These are phyloP conservation scores for Lethenteron camtschaticum DNA, from an alignment of 2,113 vertebrate genomes.

Conservation along the genomic window DNA sequence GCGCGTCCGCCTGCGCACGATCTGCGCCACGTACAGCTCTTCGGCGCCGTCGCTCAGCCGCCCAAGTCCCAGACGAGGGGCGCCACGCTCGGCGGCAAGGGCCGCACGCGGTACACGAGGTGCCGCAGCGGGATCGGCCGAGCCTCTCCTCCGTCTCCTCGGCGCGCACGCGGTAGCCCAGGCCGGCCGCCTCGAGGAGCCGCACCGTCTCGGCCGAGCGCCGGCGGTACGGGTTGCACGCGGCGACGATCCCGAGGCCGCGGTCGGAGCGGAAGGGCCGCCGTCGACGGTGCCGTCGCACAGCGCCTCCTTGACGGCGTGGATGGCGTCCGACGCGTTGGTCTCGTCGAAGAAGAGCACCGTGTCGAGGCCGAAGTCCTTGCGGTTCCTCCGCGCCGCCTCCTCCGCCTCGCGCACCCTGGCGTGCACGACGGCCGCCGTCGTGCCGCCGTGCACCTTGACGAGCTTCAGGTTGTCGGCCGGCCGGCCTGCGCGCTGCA, in stretches of 20 bases:
- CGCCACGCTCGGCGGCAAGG: slow-evolving; percentile 33
- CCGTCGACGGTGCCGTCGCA: slow-evolving; percentile 27
- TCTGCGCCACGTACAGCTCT: slow-evolving; percentile 27
- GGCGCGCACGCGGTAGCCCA: slow-evolving; percentile 33
- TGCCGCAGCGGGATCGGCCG: slow-evolving; percentile 32
- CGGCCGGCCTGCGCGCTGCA: slow-evolving; percentile 20
- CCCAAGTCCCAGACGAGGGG: slow-evolving; percentile 39
- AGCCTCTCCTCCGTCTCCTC: slow-evolving; percentile 30
- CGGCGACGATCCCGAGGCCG: slow-evolving; percentile 31
- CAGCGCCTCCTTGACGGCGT: slow-evolving; percentile 36
- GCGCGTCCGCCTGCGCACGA: slow-evolving; percentile 22
- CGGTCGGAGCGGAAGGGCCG: slow-evolving; percentile 18
- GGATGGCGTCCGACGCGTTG: slow-evolving; percentile 37
- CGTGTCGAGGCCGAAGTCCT: slow-evolving; percentile 21
- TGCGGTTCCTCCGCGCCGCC: slow-evolving; percentile 19
- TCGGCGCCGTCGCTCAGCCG: slow-evolving; percentile 31
- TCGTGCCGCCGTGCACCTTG: slow-evolving; percentile 37
- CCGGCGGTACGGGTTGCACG: slow-evolving; percentile 39
- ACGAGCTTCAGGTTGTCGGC: slow-evolving; percentile 32
- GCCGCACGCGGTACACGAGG: slow-evolving; percentile 35
- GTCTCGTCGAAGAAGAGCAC: slow-evolving; percentile 41
- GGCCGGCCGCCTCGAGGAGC: slow-evolving; percentile 29
- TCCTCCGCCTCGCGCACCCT: slow-evolving; percentile 27
- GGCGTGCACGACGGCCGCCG: slow-evolving; percentile 26
- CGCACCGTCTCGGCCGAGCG: slow-evolving; percentile 25